Evolutionary conservation across 92 coral and sea anemone genomes (phyloP).

Genomic region (Bergia sp.): DNA sequence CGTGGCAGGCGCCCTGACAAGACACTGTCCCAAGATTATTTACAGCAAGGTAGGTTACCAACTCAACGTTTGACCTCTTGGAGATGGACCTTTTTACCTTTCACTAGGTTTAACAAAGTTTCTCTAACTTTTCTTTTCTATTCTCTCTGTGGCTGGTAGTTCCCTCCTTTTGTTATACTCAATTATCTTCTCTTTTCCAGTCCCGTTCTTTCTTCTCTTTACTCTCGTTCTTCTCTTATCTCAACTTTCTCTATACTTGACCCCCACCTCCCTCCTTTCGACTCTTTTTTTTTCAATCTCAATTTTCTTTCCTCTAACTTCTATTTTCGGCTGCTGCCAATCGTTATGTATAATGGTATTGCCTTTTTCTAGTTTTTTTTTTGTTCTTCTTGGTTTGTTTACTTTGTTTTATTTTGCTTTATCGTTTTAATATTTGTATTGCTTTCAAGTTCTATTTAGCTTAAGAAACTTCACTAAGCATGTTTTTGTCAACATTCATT

Average conservation of each 20-base stretch:
- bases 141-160: not conserved
- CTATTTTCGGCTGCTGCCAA: not conserved
- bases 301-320: not conserved
- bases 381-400: not conserved
- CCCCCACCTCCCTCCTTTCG: not conserved
- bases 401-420: not conserved
- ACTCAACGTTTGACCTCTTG: too few species aligned
- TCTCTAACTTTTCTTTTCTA: not conserved
- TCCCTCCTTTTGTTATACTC: not conserved
- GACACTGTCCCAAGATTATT: conserved; percentile 83
- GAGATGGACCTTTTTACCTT: not conserved
- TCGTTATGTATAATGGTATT: not conserved
- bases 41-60: conserved; percentile 83
- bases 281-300: not conserved
- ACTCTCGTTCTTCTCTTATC: not conserved
- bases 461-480: not conserved
- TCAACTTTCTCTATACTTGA: not conserved
- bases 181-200: not conserved
- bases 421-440: not conserved
- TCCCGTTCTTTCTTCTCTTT: not conserved
- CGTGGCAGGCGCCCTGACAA: conserved; percentile 77
- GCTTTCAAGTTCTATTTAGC: too few species aligned
- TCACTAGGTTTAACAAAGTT: not conserved
- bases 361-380: not conserved
- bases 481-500: not conserved